Evolutionary conservation across 2,113 vertebrate species (phyloP).

Genomic region (Xyliphius kryptos): DNA sequence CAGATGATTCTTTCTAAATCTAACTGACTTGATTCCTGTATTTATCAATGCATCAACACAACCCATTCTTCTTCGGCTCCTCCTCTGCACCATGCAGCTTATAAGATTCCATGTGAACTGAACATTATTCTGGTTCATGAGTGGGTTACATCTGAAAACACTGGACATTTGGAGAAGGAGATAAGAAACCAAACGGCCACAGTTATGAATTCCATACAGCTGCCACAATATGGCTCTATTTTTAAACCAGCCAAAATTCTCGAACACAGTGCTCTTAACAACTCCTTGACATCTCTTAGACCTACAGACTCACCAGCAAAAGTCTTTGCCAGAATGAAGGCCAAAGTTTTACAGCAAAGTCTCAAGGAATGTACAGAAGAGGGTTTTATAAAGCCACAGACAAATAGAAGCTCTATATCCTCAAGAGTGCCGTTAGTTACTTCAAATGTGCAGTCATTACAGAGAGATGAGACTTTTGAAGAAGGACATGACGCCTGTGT

Average conservation of each 20-base stretch:
- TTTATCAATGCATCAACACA: no score
- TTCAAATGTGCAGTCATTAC: background rate
- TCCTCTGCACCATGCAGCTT: background rate
- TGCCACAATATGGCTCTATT: background rate
- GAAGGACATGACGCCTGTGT: slow-evolving; percentile 48
- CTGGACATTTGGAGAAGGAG: background rate
- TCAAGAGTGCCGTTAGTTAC: background rate
- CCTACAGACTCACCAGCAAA: slow-evolving; percentile 58
- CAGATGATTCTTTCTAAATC: no score
- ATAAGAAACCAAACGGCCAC: background rate
- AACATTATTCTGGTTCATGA: slow-evolving; percentile 1
- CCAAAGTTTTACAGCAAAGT: slow-evolving; percentile 46
- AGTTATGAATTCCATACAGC: slow-evolving; percentile 40
- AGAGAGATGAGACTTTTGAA: background rate
- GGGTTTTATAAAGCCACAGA: background rate
- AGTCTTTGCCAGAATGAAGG: slow-evolving; percentile 63
- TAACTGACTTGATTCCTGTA: no score
- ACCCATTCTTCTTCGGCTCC: no score
- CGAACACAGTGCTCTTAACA: slow-evolving; percentile 39
- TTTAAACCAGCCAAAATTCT: slow-evolving; percentile 11
- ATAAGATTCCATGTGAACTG: slow-evolving; percentile 8
- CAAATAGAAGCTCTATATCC: background rate
- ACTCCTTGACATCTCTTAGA: background rate
- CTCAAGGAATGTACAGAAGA: background rate
- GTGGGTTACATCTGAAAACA: background rate